A percentile compares a stretch with the other conserved stretches of the same genome.
phyloP scores from a whole-genome alignment of 2,888 invertebrate species.

The Sturmia bella region DNA sequence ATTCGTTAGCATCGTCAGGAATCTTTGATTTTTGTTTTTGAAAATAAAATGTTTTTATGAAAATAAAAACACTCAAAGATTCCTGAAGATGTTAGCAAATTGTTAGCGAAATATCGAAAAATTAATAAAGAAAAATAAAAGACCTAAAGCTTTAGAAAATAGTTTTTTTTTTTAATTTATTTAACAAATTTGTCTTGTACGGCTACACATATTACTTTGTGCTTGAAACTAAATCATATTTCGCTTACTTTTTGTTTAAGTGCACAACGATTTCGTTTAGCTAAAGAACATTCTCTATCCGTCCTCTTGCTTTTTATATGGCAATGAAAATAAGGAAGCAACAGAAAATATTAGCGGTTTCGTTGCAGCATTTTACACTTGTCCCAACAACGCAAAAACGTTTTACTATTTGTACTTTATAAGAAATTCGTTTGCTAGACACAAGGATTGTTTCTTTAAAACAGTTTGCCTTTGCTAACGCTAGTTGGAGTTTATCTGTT shows the following conservation, averaged over 20 bases:
- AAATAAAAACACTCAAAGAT: too few species aligned
- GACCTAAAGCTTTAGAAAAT: too few species aligned
- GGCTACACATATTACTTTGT: too few species aligned
- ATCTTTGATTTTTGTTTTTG: too few species aligned
- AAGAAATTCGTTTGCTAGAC: background rate
- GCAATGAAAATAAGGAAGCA: background rate
- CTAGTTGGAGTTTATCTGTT: constrained; percentile 16
- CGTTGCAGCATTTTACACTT: constrained; percentile 57
- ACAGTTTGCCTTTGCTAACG: constrained; percentile 21
- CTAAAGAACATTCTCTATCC: background rate
- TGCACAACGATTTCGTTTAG: constrained; percentile 9
- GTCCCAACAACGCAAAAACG: constrained; percentile 42
- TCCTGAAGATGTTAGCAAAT: too few species aligned
- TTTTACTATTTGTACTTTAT: background rate
- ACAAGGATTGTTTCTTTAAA: background rate
- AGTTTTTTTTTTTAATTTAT: too few species aligned
- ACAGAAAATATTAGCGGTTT: constrained; percentile 52
- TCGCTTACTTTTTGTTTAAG: background rate
- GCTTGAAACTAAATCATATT: too few species aligned
- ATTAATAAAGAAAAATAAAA: too few species aligned
- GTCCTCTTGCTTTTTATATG: background rate
- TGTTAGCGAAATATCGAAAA: too few species aligned
- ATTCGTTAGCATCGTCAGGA: too few species aligned
- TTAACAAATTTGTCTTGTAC: too few species aligned
- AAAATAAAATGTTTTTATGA: too few species aligned